Evolutionary conservation across 2,113 vertebrate genomes (phyloP).

Genomic region (Phaethon lepturus): DNA sequence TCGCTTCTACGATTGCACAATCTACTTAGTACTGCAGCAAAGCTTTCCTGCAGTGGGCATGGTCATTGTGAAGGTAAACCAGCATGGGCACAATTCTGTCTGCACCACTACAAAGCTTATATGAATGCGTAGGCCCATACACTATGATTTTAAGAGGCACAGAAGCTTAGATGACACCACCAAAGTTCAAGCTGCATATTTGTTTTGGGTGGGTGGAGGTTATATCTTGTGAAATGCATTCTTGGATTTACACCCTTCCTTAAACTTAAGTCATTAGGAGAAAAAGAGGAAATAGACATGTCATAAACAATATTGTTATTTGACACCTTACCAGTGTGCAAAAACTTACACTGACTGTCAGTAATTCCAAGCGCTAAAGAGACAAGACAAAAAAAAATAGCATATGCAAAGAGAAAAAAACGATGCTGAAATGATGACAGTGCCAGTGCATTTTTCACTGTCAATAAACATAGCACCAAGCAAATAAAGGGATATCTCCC

Average conservation of each 20-base stretch:
- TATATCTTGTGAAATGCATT: not conserved
- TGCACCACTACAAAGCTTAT: not conserved
- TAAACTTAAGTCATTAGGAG: not conserved
- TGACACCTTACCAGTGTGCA: not conserved
- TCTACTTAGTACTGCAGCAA: not conserved
- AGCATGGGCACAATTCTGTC: not conserved
- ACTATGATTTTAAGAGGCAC: not conserved
- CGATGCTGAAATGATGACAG: not conserved
- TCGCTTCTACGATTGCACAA: rapidly evolving
- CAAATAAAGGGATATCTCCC: not conserved
- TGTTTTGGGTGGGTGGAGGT: not conserved
- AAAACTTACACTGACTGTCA: not conserved
- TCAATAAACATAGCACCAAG: not conserved
- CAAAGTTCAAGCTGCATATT: not conserved
- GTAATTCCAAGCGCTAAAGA: not conserved
- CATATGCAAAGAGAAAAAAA: not conserved
- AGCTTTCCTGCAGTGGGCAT: not conserved
- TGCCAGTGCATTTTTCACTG: not conserved
- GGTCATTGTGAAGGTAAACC: not conserved
- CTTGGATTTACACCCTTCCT: slow-evolving; percentile 16
- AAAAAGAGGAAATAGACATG: not conserved
- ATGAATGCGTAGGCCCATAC: rapidly evolving
- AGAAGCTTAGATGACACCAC: not conserved
- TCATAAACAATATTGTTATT: not conserved
- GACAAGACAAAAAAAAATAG: not conserved